Base-by-base conservation (phyloP, 2,797 vertebrate species). In the Hydrocynus forskahlii region DNA sequence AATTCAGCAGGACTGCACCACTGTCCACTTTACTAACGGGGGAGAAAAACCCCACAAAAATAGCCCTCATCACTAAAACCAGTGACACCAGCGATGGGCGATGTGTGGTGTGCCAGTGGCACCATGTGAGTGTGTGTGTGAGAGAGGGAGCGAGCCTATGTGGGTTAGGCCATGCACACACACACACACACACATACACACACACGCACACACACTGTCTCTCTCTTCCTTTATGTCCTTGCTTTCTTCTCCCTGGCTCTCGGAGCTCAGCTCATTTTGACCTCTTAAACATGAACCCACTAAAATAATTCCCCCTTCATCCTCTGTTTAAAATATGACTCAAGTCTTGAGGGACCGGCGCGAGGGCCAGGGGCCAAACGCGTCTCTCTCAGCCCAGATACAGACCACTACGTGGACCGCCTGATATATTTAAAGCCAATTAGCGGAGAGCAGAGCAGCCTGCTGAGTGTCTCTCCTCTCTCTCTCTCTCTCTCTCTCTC, bases 391-490 rank as follows among this genome's bases (percentile, higher is more conserved):
- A 88, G 89, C 86, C 85, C 86, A 89, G 90, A 93, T 88, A 91
- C 88, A 82, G 84, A 89, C 88, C 89, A 91, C 89, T 90, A 91
- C 85, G 85, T 91, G 89, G 90, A 91, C 89, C 40, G 91, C 89
- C 89, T 93, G 90, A 92, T 92, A 90, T 91, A 90, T 92, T 92
- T 93, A 92, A 91, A 92, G 89, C 90, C 92, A 92, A 92, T 94
- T 92, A 94, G 88, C 16, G 69, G 81, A 80, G 86, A 88, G 78
- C 75, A 85, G 81, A 75, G 75, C 73, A 73, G 76, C 80, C 54
- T 66, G 25, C 85, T 86, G 84, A 43, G 10, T 50, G n/a, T n/a
- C n/a, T n/a, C n/a, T n/a, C n/a, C n/a, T n/a, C n/a, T n/a, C n/a
- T n/a, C n/a, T n/a, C n/a, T n/a, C n/a, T n/a, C n/a, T n/a, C n/a